These are phyloP conservation scores for Sarotherodon lohbergeri DNA, from an alignment of 2,113 vertebrate species.

Conservation along the genomic window DNA sequence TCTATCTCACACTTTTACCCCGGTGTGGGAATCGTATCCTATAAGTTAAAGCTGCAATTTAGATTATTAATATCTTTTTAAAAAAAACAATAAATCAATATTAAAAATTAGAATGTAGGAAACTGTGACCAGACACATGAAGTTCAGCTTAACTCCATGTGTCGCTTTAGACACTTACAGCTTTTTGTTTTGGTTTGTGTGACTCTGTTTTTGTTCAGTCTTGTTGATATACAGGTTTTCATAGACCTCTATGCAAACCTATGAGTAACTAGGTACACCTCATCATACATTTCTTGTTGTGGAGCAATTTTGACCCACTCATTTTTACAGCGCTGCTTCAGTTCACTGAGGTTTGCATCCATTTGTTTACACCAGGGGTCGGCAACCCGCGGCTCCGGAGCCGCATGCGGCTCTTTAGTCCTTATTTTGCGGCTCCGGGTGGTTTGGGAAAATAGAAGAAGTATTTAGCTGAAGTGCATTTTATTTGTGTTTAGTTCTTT, in stretches of 20 bases:
- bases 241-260: neutral
- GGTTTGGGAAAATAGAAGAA: no score
- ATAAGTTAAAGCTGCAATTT: neutral
- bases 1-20: neutral
- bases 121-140: neutral
- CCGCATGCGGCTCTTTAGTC: no score
- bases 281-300: neutral
- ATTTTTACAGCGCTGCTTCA: neutral
- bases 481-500: no score
- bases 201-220: neutral
- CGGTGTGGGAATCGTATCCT: neutral
- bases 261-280: neutral
- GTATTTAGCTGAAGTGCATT: no score
- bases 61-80: neutral
- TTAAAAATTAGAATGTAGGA: neutral
- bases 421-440: no score
- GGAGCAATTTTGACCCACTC: neutral
- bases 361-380: neutral
- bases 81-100: neutral
- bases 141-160: neutral
- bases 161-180: neutral
- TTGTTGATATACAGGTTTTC: neutral
- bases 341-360: neutral
- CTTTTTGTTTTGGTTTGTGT: neutral
- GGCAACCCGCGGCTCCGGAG: no score